Percentiles rank a stretch among this genome's conserved stretches.
Evolutionary conservation across 2,888 invertebrate genomes (phyloP).

Genomic region (Thymelicus lineola): DNA sequence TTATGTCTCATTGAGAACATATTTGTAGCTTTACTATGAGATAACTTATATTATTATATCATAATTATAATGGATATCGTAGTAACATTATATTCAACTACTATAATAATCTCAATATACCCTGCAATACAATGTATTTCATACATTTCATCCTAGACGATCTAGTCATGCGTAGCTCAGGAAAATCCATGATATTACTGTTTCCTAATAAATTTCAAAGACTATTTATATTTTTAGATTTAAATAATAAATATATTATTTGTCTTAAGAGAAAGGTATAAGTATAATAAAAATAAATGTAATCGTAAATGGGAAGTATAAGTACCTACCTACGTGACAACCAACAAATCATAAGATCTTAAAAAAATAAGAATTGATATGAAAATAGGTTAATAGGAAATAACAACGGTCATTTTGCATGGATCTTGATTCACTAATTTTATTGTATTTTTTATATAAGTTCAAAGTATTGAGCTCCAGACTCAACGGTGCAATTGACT

Average conservation of each 20-base stretch:
- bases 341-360: background rate
- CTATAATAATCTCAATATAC: background rate
- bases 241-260: constrained; percentile 13
- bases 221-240: constrained; percentile 26
- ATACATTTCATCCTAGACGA: background rate
- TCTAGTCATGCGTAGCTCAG: constrained; percentile 4
- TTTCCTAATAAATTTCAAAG: constrained; percentile 17
- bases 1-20: background rate
- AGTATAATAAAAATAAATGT: background rate
- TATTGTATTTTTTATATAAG: no score
- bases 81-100: background rate
- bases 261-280: background rate
- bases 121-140: constrained; percentile 2
- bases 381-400: background rate
- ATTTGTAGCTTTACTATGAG: constrained; percentile 1
- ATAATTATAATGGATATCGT: background rate
- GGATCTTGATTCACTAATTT: background rate
- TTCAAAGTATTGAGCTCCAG: no score
- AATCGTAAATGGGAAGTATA: background rate
- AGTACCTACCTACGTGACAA: background rate
- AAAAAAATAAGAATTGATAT: background rate
- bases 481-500: no score
- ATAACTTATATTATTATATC: background rate
- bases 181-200: constrained; percentile 12
- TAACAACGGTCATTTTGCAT: background rate